phyloP scores from a whole-genome alignment of 2,888 invertebrate genomes.

The Beris morrisii region DNA sequence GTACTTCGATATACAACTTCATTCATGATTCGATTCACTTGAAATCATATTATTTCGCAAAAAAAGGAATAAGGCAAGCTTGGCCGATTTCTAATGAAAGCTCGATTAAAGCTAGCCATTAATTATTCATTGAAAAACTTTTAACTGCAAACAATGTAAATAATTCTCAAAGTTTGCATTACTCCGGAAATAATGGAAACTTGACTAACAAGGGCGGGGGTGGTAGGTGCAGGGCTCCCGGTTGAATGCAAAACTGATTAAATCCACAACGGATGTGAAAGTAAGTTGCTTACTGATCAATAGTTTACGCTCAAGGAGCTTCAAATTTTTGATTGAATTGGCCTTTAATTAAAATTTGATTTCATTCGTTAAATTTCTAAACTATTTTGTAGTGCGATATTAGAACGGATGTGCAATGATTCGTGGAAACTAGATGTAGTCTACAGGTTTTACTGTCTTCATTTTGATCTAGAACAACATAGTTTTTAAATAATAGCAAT shows the following conservation, averaged over 20 bases:
- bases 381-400: too few relatives aligned
- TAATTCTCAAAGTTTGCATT: slow-evolving; percentile 28
- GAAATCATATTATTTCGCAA: slow-evolving; percentile 9
- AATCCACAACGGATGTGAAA: slow-evolving; percentile 23
- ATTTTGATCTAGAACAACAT: too few relatives aligned
- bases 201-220: neutral
- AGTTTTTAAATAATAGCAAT: too few relatives aligned
- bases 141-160: slow-evolving; percentile 35
- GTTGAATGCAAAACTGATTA: slow-evolving; percentile 27
- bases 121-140: slow-evolving; percentile 39
- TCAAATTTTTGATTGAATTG: slow-evolving; percentile 21
- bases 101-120: slow-evolving; percentile 38
- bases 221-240: neutral
- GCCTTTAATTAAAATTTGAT: slow-evolving; percentile 27
- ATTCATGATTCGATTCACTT: slow-evolving; percentile 26
- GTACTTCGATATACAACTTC: slow-evolving; percentile 19
- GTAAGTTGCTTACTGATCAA: slow-evolving; percentile 28
- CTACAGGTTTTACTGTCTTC: too few relatives aligned
- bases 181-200: slow-evolving; percentile 8
- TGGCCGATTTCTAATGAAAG: slow-evolving; percentile 35
- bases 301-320: slow-evolving; percentile 13
- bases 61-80: slow-evolving; percentile 25
- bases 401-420: too few relatives aligned
- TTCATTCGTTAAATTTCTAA: neutral
- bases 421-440: too few relatives aligned